A percentile compares a stretch with the other conserved stretches of the same genome.
Conservation (phyloP, 2,113 vertebrate genomes). For the Mastomys coucha region DNA sequence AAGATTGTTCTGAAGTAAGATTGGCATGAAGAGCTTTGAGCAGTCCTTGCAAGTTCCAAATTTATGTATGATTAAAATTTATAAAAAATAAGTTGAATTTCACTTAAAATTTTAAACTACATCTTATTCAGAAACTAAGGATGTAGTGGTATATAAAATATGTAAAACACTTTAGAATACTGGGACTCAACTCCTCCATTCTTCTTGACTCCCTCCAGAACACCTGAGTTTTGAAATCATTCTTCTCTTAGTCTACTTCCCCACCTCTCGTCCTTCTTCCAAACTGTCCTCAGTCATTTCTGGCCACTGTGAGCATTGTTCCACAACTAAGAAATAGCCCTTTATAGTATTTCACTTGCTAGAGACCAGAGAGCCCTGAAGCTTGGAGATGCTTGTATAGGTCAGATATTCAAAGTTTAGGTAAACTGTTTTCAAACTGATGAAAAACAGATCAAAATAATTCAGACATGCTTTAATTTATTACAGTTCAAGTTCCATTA, state of each 20-base stretch:
- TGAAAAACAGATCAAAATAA: neutral
- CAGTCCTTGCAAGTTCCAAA: neutral
- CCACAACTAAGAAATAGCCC: neutral
- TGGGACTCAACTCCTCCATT: neutral
- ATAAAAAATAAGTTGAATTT: neutral
- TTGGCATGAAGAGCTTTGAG: neutral
- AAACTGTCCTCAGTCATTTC: neutral
- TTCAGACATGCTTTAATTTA: neutral
- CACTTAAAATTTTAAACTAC: neutral
- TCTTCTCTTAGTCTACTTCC: neutral
- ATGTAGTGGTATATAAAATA: neutral
- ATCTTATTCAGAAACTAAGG: neutral
- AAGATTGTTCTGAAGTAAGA: neutral
- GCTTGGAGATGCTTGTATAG: neutral
- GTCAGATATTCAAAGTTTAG: neutral
- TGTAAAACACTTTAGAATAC: neutral
- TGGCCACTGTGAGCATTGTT: neutral
- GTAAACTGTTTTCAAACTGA: neutral
- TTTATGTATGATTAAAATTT: neutral
- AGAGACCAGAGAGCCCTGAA: neutral
- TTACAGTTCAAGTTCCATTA: neutral
- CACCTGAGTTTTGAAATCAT: neutral
- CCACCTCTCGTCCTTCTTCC: neutral
- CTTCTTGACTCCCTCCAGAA: neutral
- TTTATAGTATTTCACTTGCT: neutral